phyloP scores from a whole-genome alignment of 2,797 vertebrate species.

The Chelonia mydas region DNA sequence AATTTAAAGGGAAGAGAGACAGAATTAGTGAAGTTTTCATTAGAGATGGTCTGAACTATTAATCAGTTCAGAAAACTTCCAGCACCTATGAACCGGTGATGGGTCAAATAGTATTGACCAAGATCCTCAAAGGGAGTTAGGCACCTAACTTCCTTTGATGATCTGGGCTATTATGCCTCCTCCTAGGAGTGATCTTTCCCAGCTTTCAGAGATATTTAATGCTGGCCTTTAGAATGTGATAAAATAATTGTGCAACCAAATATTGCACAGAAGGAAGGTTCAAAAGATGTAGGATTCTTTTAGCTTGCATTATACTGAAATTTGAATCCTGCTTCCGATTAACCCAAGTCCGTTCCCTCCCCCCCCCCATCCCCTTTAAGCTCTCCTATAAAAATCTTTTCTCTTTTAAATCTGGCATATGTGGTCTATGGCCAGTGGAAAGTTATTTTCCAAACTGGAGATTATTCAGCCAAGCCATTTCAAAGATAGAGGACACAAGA shows the following conservation, averaged over 20 bases:
- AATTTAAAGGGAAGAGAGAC: neutral
- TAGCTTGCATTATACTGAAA: neutral
- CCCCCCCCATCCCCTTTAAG: neutral
- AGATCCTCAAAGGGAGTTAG: no score
- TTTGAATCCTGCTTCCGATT: neutral
- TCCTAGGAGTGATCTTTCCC: fast-evolving
- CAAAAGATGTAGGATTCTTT: neutral
- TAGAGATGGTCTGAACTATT: neutral
- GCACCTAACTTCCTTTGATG: no score
- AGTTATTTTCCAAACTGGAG: neutral
- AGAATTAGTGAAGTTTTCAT: neutral
- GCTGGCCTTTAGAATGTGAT: neutral
- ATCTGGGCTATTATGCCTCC: neutral
- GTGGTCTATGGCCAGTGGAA: neutral
- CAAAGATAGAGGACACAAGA: neutral
- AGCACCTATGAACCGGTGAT: no score
- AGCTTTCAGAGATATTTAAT: neutral
- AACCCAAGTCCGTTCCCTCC: neutral
- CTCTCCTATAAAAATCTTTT: neutral
- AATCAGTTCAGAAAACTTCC: no score
- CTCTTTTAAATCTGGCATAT: neutral
- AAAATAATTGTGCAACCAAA: neutral
- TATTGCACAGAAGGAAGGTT: neutral
- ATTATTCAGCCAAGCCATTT: neutral
- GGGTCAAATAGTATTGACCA: no score